Percentiles rank a stretch among this genome's conserved stretches.
phyloP scores from a whole-genome alignment of 2,888 invertebrate genomes.

The Harmothoe impar region DNA sequence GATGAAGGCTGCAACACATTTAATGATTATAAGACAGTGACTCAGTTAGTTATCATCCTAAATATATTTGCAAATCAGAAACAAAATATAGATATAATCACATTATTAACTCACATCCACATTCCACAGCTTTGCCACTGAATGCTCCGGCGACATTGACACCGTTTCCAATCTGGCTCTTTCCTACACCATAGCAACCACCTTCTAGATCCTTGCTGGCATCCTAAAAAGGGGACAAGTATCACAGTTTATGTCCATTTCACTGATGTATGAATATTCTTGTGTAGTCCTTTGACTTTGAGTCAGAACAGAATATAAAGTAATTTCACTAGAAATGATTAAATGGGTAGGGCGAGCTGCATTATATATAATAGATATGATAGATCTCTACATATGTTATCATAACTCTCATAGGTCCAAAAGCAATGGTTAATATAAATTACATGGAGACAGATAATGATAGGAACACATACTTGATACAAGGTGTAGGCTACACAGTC shows the following conservation, averaged over 20 bases:
- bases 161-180: neutral
- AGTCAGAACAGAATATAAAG: too few relatives aligned
- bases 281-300: too few relatives aligned
- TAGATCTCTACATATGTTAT: too few relatives aligned
- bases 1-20: slow-evolving; percentile 17
- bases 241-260: too few relatives aligned
- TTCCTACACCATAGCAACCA: slow-evolving; percentile 28
- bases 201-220: neutral
- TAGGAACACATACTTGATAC: neutral
- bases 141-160: neutral
- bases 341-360: too few relatives aligned
- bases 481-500: slow-evolving; percentile 52
- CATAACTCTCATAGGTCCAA: too few relatives aligned
- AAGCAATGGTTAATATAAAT: too few relatives aligned
- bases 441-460: too few relatives aligned
- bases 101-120: slow-evolving; percentile 35
- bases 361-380: too few relatives aligned
- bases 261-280: too few relatives aligned
- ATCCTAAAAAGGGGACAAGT: neutral
- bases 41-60: neutral
- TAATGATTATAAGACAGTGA: neutral
- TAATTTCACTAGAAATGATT: too few relatives aligned
- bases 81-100: neutral
- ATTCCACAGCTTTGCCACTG: slow-evolving; percentile 3
- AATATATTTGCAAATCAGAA: neutral